A percentile compares a stretch with the other conserved stretches of the same genome.
phyloP scores from a whole-genome alignment of 2,113 vertebrate genomes.

The Catharus fuscescens region DNA sequence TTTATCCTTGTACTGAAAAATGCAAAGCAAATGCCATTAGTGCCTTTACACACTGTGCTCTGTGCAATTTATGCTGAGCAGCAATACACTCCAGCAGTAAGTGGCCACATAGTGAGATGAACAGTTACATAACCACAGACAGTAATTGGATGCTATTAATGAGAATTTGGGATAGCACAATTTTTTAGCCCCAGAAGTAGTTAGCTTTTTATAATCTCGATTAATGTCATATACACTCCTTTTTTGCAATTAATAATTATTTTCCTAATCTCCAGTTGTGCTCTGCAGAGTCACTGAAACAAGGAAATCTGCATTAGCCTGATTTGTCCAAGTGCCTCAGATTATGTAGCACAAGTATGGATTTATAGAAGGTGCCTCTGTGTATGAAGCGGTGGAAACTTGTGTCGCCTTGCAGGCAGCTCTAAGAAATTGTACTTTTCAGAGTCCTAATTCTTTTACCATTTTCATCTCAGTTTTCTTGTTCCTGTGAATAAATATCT shows the following conservation, averaged over 20 bases:
- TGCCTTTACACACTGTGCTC: not conserved
- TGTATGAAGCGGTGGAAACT: not conserved
- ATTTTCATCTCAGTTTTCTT: not conserved
- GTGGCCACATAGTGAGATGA: slow-evolving; percentile 55
- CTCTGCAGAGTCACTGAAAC: not conserved
- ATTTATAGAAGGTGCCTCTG: not conserved
- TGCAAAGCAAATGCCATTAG: slow-evolving; percentile 34
- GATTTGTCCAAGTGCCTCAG: not conserved
- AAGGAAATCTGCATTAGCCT: not conserved
- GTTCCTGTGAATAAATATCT: not conserved
- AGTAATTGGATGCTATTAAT: slow-evolving; percentile 60
- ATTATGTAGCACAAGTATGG: not conserved
- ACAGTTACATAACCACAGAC: slow-evolving; percentile 38
- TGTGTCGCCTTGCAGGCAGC: not conserved
- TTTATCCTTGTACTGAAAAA: slow-evolving; percentile 27
- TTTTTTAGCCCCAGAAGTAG: slow-evolving; percentile 13
- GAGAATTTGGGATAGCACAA: slow-evolving; percentile 34
- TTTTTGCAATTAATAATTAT: slow-evolving; percentile 5
- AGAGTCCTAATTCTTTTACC: not conserved
- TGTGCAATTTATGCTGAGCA: slow-evolving; percentile 41
- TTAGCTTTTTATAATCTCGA: not conserved
- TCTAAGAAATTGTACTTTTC: not conserved
- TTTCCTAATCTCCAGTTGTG: not conserved
- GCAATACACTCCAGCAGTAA: slow-evolving; percentile 48
- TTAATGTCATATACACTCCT: not conserved